Base-by-base conservation (phyloP, 2,888 invertebrate genomes). In the Andrena dorsata region DNA sequence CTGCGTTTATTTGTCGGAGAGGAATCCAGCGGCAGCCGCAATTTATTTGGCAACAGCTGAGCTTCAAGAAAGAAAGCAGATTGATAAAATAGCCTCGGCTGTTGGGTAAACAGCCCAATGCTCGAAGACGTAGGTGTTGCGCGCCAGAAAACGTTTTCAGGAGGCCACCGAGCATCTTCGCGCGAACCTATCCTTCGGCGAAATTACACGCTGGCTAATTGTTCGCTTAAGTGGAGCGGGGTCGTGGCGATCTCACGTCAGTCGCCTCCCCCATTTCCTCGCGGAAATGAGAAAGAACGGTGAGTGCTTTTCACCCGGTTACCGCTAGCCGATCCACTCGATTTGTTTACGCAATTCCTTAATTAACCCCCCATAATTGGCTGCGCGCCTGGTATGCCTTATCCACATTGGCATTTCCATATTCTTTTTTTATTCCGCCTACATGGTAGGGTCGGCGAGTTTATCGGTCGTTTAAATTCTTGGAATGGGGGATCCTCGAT, bases 181-280 rank as follows among this genome's bases (percentile, higher is more conserved):
- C 35, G 32, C 16, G 20, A 35, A 56, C 65, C 47, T 30, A 35
- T 56, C 49, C 58, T 58, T 63, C 20, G 58, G 75, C 71, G 85
- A 75, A 84, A 86, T 86, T 80, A 84, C 69, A 61, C 75, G 70
- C 51, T 20, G 75, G 49, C 77, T 87, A 86, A 86, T 86, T 85
- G 86, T 78, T 74, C 77, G 73, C 49, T 74, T 80, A 76, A 41
- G 26, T 76, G 28, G 73, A 66, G 69, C 76, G 74, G 76, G 87
- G 80, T 86, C 85, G 77, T 82, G 75, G 80, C 78, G 82, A 87
- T 87, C 86, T 79, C 86, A 77, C 85, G 80, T 85, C 74, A 68
- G 41, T 35, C 61, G 70, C n/a, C n/a, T 61, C 61, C 23, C 68
- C 68, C 74, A 73, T 86, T 87, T 87, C 76, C 88, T 30, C 61